Evolutionary conservation across 92 coral and sea anemone genomes (phyloP).

Genomic region (Isaurus tuberculatus): DNA sequence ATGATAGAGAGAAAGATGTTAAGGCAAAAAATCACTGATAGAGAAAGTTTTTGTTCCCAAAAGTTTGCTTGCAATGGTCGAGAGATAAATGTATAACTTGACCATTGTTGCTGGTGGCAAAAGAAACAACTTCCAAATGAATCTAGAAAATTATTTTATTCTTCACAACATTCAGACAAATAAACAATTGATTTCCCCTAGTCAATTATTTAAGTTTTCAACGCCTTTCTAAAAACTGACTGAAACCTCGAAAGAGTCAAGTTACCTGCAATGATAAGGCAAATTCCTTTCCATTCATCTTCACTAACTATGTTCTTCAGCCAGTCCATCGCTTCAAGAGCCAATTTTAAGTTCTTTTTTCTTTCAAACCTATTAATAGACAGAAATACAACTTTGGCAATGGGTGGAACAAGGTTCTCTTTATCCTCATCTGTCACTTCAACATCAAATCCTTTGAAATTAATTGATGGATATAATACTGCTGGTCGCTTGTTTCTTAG

Average conservation of each 20-base stretch:
- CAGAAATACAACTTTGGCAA: conserved; percentile 82
- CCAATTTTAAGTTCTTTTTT: conserved; percentile 89
- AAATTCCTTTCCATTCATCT: conserved; percentile 79
- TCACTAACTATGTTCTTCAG: conserved; percentile 69
- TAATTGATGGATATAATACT: conserved; percentile 91
- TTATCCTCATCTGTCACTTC: conserved; percentile 57
- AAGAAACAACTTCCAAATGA: too few species aligned
- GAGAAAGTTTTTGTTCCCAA: too few species aligned
- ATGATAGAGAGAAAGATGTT: neutral
- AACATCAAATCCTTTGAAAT: conserved; percentile 82
- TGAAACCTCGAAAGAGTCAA: neutral
- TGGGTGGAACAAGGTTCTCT: conserved; percentile 74
- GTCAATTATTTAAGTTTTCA: too few species aligned
- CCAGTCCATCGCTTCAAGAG: conserved; percentile 87
- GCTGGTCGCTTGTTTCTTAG: conserved; percentile 71
- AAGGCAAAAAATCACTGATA: neutral
- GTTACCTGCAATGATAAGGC: conserved; percentile 93
- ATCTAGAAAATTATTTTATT: too few species aligned
- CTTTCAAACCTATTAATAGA: conserved; percentile 97
- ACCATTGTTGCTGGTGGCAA: too few species aligned
- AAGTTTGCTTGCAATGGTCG: too few species aligned
- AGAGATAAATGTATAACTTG: too few species aligned
- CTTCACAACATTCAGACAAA: too few species aligned
- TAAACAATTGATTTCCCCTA: too few species aligned
- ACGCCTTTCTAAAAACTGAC: neutral